Percentiles rank a stretch among this genome's conserved stretches.
These are phyloP conservation scores for Vipera ursinii DNA, from an alignment of 2,797 vertebrate species.

Conservation along the genomic window DNA sequence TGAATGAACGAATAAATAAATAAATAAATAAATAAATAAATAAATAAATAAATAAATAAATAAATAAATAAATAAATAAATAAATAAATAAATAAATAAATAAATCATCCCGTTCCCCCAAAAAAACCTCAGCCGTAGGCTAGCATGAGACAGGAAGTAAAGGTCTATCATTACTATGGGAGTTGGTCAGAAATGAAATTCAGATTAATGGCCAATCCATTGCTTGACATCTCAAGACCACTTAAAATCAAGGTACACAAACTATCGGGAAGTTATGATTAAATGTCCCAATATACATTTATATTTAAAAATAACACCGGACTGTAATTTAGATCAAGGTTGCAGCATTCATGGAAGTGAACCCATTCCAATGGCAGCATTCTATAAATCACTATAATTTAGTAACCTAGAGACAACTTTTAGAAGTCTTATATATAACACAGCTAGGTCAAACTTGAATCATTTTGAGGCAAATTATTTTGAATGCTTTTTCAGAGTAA, in stretches of 20 bases:
- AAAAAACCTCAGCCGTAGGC: background rate
- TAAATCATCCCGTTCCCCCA: fast-evolving
- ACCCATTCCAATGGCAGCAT: background rate
- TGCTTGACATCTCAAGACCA: background rate
- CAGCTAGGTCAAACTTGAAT: background rate
- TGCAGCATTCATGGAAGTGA: background rate
- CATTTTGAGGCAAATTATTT: background rate
- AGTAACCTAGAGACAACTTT: background rate
- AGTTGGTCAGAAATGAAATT: background rate
- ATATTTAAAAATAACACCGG: background rate
- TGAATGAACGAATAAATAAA: too few relatives aligned
- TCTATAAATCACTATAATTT: background rate
- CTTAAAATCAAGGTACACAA: background rate
- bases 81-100: too few relatives aligned
- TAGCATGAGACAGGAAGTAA: background rate
- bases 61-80: too few relatives aligned
- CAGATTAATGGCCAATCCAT: background rate
- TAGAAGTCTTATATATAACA: background rate
- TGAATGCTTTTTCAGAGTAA: background rate
- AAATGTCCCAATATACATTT: background rate
- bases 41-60: too few relatives aligned
- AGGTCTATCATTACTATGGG: too few relatives aligned
- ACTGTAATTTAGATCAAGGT: background rate
- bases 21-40: too few relatives aligned
- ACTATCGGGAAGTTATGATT: background rate